A percentile compares a stretch with the other conserved stretches of the same genome.
These are phyloP conservation scores for Anarsia innoxiella DNA, from an alignment of 2,888 invertebrate genomes.

Conservation along the genomic window DNA sequence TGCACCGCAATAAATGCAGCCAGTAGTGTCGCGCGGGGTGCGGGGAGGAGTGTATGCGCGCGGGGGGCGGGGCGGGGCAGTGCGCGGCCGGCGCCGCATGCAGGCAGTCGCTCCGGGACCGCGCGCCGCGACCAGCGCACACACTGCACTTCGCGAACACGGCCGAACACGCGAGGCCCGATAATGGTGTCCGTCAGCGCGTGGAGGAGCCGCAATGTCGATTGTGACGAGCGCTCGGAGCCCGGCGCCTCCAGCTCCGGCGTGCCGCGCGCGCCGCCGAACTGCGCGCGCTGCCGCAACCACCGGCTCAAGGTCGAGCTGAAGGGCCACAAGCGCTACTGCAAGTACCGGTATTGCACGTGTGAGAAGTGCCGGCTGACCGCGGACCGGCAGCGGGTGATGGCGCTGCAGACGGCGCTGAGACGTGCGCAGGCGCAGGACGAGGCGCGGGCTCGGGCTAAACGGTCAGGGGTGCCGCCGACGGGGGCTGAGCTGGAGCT, in stretches of 20 bases:
- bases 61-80: slow-evolving; percentile 43
- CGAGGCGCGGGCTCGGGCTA: slow-evolving; percentile 77
- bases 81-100: slow-evolving; percentile 33
- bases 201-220: slow-evolving; percentile 66
- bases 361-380: slow-evolving; percentile 92
- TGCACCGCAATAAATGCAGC: slow-evolving; percentile 65
- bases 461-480: slow-evolving; percentile 54
- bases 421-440: slow-evolving; percentile 90
- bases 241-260: slow-evolving; percentile 72
- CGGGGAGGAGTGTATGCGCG: slow-evolving; percentile 36
- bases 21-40: slow-evolving; percentile 31
- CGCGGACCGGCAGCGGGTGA: slow-evolving; percentile 89
- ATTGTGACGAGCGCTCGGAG: slow-evolving; percentile 65
- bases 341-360: slow-evolving; percentile 87
- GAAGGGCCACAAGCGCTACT: slow-evolving; percentile 95
- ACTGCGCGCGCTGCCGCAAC: slow-evolving; percentile 94
- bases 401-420: slow-evolving; percentile 91
- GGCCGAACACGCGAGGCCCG: slow-evolving; percentile 35
- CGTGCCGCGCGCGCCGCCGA: slow-evolving; percentile 87
- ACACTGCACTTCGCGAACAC: slow-evolving; percentile 50
- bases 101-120: slow-evolving; percentile 61
- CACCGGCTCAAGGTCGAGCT: slow-evolving; percentile 91
- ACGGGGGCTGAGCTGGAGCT: slow-evolving; percentile 62
- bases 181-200: slow-evolving; percentile 68
- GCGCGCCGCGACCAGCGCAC: slow-evolving; percentile 70